Percentiles rank a stretch among this genome's conserved stretches.
These are phyloP conservation scores for Trachurus trachurus DNA, from an alignment of 2,797 vertebrate species.

Conservation along the genomic window DNA sequence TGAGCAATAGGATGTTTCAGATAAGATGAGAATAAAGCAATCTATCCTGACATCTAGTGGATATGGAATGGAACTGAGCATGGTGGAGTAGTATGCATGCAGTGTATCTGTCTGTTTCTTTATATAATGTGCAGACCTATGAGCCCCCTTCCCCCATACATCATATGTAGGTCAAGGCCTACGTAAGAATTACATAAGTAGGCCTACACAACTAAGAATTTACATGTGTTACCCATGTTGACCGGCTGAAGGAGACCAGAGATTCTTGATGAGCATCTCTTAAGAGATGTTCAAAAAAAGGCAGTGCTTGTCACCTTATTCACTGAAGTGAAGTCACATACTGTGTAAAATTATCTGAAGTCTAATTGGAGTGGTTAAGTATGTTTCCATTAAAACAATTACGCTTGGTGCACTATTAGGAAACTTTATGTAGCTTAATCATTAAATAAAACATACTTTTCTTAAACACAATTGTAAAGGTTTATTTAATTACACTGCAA, in stretches of 20 bases:
- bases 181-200: slow-evolving; percentile 60
- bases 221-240: too few relatives aligned
- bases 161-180: slow-evolving; percentile 57
- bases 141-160: slow-evolving; percentile 43
- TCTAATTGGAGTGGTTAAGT: background rate
- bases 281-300: too few relatives aligned
- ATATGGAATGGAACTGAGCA: slow-evolving; percentile 26
- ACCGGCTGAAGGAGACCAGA: too few relatives aligned
- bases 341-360: background rate
- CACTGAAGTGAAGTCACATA: too few relatives aligned
- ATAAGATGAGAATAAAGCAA: slow-evolving; percentile 14
- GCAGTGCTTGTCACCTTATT: too few relatives aligned
- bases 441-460: background rate
- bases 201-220: too few relatives aligned
- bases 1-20: slow-evolving; percentile 1
- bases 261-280: too few relatives aligned
- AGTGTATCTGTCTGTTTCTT: slow-evolving; percentile 32
- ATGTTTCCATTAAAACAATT: background rate
- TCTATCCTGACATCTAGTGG: slow-evolving; percentile 79
- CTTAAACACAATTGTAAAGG: background rate
- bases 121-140: slow-evolving; percentile 64
- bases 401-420: background rate
- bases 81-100: background rate
- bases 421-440: background rate
- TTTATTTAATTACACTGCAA: background rate